A percentile compares a stretch with the other conserved stretches of the same genome.
These are phyloP conservation scores for Sitta europaea DNA, from an alignment of 2,113 vertebrate species.

Conservation along the genomic window DNA sequence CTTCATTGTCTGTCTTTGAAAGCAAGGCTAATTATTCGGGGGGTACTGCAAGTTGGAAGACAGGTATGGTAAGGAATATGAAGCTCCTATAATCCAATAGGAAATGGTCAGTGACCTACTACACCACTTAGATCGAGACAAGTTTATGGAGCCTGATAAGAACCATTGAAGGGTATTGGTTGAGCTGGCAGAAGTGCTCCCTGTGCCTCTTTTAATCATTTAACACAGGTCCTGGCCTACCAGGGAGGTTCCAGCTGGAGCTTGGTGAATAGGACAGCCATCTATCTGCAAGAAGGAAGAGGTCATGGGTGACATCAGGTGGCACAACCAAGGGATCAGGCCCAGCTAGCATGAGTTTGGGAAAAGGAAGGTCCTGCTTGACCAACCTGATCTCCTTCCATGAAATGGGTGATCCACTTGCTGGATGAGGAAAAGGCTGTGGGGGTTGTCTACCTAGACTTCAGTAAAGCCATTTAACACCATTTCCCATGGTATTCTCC, in stretches of 20 bases:
- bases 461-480: not conserved
- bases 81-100: not conserved
- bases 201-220: not conserved
- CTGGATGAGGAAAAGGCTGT: not conserved
- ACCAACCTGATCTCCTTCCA: not conserved
- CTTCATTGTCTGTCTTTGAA: not conserved
- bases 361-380: not conserved
- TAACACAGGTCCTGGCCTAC: not conserved
- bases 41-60: rapidly evolving
- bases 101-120: not conserved
- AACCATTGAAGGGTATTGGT: not conserved
- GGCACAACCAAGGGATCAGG: not conserved
- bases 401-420: not conserved
- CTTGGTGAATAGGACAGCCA: not conserved
- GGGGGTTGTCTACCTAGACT: not conserved
- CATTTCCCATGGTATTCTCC: not conserved
- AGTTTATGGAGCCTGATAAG: not conserved
- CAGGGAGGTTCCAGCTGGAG: not conserved
- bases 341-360: no score
- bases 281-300: not conserved
- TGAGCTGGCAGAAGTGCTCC: no score
- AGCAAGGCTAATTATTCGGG: not conserved
- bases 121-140: not conserved
- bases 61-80: not conserved
- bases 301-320: not conserved